A percentile compares a stretch with the other conserved stretches of the same genome.
These are phyloP conservation scores for Python bivittatus DNA, from an alignment of 2,113 vertebrate genomes.

Conservation along the genomic window DNA sequence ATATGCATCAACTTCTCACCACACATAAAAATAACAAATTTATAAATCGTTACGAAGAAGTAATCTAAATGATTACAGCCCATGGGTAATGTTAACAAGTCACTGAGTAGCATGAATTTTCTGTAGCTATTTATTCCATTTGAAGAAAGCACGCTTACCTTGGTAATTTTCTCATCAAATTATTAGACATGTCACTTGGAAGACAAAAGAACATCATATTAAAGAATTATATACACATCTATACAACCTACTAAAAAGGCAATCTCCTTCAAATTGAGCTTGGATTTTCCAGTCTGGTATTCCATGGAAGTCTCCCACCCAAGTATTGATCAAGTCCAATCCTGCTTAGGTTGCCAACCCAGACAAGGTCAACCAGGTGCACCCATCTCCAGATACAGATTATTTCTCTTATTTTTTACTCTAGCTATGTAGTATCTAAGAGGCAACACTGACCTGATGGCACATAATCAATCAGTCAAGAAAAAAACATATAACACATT, in stretches of 20 bases:
- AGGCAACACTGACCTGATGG: background rate
- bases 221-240: constrained; percentile 13
- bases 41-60: background rate
- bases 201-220: constrained; percentile 16
- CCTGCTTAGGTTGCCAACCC: background rate
- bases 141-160: constrained; percentile 13
- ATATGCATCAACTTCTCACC: background rate
- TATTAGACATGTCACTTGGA: background rate
- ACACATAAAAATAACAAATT: background rate
- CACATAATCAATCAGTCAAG: background rate
- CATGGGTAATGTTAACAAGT: background rate
- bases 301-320: background rate
- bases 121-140: constrained; percentile 22
- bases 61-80: background rate
- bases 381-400: background rate
- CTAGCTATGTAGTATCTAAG: background rate
- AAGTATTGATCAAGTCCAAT: background rate
- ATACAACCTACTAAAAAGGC: background rate
- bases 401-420: background rate
- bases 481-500: background rate
- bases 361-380: background rate
- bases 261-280: background rate
- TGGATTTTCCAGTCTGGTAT: background rate
- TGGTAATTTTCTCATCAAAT: constrained; percentile 24
- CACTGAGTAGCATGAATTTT: constrained; percentile 12